Conservation (phyloP, 1,140 invertebrate species). For the Aphaenogaster floridana region DNA sequence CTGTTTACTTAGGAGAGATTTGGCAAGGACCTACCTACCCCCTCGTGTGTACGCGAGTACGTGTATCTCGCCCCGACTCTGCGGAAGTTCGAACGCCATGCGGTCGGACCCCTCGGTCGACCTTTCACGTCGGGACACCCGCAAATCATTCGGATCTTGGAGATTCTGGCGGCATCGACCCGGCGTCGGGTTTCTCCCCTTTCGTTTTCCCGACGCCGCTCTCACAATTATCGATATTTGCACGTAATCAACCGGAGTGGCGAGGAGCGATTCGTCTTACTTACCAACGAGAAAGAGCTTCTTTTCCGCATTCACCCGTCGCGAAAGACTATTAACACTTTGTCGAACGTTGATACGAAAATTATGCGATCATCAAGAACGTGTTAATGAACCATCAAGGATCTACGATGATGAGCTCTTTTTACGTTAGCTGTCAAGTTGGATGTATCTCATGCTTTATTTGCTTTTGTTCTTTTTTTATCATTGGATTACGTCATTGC, state of each 20-base stretch:
- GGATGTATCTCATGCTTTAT: background rate
- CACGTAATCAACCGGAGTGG: slow-evolving; percentile 50
- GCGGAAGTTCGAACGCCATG: slow-evolving; percentile 28
- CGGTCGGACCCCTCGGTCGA: slow-evolving; percentile 6
- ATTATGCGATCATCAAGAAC: slow-evolving; percentile 17
- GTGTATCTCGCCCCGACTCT: background rate
- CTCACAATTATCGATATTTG: slow-evolving; percentile 56
- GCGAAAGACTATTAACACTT: slow-evolving; percentile 32
- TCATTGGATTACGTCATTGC: background rate
- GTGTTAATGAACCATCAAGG: slow-evolving; percentile 28
- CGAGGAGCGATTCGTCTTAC: background rate
- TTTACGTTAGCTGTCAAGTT: background rate
- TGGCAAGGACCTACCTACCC: slow-evolving; percentile 17
- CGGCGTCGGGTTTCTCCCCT: slow-evolving; percentile 21
- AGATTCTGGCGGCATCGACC: slow-evolving; percentile 37
- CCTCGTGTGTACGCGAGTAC: background rate
- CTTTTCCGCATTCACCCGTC: background rate
- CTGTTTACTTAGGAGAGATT: slow-evolving; percentile 62
- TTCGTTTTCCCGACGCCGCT: slow-evolving; percentile 33
- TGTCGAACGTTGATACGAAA: slow-evolving; percentile 28
- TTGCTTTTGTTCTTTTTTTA: background rate
- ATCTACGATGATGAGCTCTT: slow-evolving; percentile 8
- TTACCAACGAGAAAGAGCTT: background rate
- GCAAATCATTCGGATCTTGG: slow-evolving; percentile 54
- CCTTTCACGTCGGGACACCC: slow-evolving; percentile 34